These are phyloP conservation scores for Blomia tropicalis DNA, from an alignment of 2,888 invertebrate species.

Conservation along the genomic window DNA sequence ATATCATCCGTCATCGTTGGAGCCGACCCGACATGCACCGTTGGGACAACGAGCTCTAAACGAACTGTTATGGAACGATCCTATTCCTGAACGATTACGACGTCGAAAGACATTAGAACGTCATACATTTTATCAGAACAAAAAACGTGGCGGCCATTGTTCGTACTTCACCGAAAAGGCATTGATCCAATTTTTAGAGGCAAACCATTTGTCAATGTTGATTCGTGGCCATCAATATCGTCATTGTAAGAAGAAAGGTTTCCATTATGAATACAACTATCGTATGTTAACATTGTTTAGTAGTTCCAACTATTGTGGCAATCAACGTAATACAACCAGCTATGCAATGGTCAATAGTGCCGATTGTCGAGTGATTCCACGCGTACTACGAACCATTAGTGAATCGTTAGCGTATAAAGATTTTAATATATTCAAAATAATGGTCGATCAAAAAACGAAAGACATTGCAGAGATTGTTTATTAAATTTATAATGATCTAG, in stretches of 20 bases:
- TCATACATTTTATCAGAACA: neutral
- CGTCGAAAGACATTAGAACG: no score
- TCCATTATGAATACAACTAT: neutral
- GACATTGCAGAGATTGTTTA: neutral
- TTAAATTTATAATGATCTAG: no score
- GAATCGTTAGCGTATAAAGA: neutral
- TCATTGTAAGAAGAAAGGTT: neutral
- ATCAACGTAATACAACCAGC: neutral
- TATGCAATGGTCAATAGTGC: neutral
- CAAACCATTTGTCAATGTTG: neutral
- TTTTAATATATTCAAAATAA: neutral
- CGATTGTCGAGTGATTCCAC: neutral
- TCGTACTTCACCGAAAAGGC: neutral
- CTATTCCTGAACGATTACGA: neutral
- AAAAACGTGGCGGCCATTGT: neutral
- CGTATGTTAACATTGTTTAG: neutral
- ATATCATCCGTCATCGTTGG: neutral
- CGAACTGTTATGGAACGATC: neutral
- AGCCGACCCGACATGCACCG: neutral
- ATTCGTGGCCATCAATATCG: neutral
- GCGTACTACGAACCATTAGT: neutral
- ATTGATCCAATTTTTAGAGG: neutral
- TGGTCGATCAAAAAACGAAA: neutral
- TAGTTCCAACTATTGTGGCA: neutral
- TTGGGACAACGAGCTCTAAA: neutral